Percentiles rank a stretch among this genome's conserved stretches.
phyloP scores from a whole-genome alignment of 2,113 vertebrate genomes.

The Microtus oregoni region DNA sequence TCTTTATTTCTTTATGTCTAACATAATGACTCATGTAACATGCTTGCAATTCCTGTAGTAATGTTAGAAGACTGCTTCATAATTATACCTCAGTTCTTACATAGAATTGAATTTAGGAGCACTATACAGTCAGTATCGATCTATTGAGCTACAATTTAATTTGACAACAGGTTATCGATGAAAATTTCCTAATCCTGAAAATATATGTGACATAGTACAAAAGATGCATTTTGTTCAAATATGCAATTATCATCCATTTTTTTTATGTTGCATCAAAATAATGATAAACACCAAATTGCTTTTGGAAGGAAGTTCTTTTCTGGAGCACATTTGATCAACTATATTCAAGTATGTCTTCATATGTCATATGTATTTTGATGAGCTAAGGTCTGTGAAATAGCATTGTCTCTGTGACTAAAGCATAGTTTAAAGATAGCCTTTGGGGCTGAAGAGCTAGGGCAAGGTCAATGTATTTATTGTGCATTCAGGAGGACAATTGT shows the following conservation, averaged over 20 bases:
- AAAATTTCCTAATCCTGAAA: conserved; percentile 1
- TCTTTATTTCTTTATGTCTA: conserved; percentile 51
- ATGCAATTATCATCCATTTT: not conserved
- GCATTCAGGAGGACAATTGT: not conserved
- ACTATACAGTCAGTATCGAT: not conserved
- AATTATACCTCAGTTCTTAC: conserved; percentile 57
- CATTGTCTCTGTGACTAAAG: conserved; percentile 1
- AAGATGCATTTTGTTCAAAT: not conserved
- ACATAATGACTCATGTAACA: conserved; percentile 78
- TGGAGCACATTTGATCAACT: not conserved
- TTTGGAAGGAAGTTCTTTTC: not conserved
- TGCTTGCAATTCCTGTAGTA: conserved; percentile 70
- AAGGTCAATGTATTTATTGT: not conserved
- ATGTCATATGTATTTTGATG: not conserved
- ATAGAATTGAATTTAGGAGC: conserved; percentile 57
- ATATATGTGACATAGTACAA: not conserved
- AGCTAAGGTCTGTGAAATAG: not conserved
- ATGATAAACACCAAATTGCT: not conserved
- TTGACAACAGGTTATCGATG: not conserved
- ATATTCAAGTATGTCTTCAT: not conserved
- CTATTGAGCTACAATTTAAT: not conserved
- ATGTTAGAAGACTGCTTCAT: conserved; percentile 76
- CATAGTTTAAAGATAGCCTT: not conserved
- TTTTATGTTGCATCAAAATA: not conserved
- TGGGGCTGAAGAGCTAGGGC: not conserved